Conservation (phyloP, 1,140 invertebrate genomes). For the Drosophila lowei region DNA sequence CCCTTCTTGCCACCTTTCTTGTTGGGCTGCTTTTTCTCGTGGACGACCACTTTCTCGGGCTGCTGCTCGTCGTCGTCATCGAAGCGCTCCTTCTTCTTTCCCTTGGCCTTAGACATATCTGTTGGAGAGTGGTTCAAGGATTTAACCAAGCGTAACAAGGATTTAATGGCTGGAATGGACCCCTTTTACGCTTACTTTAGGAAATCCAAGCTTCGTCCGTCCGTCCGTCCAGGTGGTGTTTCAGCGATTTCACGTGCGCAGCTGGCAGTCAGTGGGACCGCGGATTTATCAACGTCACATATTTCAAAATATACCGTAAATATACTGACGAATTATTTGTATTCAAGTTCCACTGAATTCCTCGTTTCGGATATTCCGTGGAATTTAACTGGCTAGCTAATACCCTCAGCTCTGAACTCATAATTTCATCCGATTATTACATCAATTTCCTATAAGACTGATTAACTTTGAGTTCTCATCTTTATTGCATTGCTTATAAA, state of each 20-base stretch:
- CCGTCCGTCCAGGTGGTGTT: no score
- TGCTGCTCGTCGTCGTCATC: slow-evolving; percentile 85
- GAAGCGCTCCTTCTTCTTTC: slow-evolving; percentile 86
- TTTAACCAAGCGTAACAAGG: no score
- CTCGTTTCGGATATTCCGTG: background rate
- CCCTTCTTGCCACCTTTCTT: slow-evolving; percentile 74
- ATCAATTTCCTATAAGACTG: no score
- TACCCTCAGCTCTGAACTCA: no score
- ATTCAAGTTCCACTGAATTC: background rate
- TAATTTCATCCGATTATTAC: no score
- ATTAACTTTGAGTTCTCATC: no score
- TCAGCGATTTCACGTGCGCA: slow-evolving; percentile 63
- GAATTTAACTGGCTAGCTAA: no score
- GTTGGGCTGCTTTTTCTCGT: slow-evolving; percentile 51
- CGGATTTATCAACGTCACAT: no score
- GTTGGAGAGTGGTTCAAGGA: background rate
- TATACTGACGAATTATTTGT: no score
- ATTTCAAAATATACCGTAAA: no score
- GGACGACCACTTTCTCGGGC: slow-evolving; percentile 64
- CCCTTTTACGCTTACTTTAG: slow-evolving; percentile 6
- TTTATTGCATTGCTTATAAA: no score
- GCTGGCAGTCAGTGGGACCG: slow-evolving; percentile 32
- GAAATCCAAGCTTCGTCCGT: slow-evolving; percentile 1
- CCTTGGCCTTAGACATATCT: slow-evolving; percentile 85
- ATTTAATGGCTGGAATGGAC: slow-evolving; percentile 4